phyloP scores from a whole-genome alignment of 2,797 vertebrate species.

The Chaetophractus vellerosus region DNA sequence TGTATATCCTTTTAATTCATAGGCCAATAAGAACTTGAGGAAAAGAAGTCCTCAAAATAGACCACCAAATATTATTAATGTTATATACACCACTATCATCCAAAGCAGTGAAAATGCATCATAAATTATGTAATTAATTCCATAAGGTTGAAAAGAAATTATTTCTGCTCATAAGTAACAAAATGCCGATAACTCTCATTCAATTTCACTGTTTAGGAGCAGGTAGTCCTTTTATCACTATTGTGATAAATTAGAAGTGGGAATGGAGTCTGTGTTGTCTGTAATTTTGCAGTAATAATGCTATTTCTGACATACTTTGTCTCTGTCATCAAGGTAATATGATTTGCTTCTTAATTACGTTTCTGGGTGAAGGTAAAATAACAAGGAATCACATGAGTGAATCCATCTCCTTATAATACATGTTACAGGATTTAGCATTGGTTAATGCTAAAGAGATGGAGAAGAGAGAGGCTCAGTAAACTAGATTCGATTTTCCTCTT shows the following conservation, averaged over 20 bases:
- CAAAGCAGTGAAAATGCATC: slow-evolving; percentile 29
- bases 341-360: slow-evolving; percentile 82
- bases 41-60: slow-evolving; percentile 34
- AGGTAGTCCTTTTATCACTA: slow-evolving; percentile 72
- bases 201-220: slow-evolving; percentile 40
- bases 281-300: slow-evolving; percentile 72
- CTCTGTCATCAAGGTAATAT: slow-evolving; percentile 79
- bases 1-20: slow-evolving; percentile 22
- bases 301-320: slow-evolving; percentile 80
- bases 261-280: slow-evolving; percentile 70
- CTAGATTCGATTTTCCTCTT: slow-evolving; percentile 47
- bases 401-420: slow-evolving; percentile 67
- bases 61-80: background rate
- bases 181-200: slow-evolving; percentile 42
- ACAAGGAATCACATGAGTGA: slow-evolving; percentile 66
- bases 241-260: slow-evolving; percentile 75
- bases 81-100: background rate
- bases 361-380: slow-evolving; percentile 75
- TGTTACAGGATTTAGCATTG: slow-evolving; percentile 8
- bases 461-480: slow-evolving; percentile 30
- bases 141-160: slow-evolving; percentile 64
- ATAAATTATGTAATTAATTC: slow-evolving; percentile 68
- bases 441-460: slow-evolving; percentile 41
- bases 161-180: slow-evolving; percentile 61
- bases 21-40: slow-evolving; percentile 44